These are phyloP conservation scores for Paralichthys olivaceus DNA, from an alignment of 2,113 vertebrate species.

Conservation along the genomic window DNA sequence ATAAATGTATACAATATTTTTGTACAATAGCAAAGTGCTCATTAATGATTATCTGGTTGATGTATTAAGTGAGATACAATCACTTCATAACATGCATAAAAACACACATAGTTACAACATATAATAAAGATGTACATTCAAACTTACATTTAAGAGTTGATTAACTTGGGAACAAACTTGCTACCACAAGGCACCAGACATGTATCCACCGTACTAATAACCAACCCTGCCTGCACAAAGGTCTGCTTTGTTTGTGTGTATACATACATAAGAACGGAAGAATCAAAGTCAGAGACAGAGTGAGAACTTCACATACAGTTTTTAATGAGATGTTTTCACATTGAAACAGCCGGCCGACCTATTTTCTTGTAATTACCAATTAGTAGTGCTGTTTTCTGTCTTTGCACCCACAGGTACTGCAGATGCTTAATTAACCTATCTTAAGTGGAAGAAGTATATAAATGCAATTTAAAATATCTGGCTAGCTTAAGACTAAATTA, in stretches of 20 bases:
- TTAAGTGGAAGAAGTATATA: conserved; percentile 14
- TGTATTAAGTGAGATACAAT: background rate
- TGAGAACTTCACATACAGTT: background rate
- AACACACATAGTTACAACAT: background rate
- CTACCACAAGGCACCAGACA: background rate
- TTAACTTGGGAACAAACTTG: background rate
- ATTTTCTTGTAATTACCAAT: conserved; percentile 48
- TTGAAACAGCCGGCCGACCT: conserved; percentile 5
- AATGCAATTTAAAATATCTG: conserved; percentile 34
- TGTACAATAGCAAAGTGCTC: too few relatives aligned
- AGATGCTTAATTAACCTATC: conserved; percentile 29
- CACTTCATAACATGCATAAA: background rate
- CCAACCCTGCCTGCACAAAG: background rate
- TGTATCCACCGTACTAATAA: conserved; percentile 7
- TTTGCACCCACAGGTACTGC: conserved; percentile 32
- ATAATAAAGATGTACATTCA: background rate
- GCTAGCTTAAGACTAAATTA: background rate
- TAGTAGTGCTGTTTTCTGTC: conserved; percentile 37
- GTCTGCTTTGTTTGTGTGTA: background rate
- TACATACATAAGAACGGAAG: background rate
- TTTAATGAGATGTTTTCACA: conserved; percentile 39
- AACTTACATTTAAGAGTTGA: background rate
- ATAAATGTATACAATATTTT: background rate
- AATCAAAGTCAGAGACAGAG: conserved; percentile 20
- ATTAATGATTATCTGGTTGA: too few relatives aligned